Conservation (phyloP, 2,888 invertebrate genomes). For the Emmelina monodactyla region DNA sequence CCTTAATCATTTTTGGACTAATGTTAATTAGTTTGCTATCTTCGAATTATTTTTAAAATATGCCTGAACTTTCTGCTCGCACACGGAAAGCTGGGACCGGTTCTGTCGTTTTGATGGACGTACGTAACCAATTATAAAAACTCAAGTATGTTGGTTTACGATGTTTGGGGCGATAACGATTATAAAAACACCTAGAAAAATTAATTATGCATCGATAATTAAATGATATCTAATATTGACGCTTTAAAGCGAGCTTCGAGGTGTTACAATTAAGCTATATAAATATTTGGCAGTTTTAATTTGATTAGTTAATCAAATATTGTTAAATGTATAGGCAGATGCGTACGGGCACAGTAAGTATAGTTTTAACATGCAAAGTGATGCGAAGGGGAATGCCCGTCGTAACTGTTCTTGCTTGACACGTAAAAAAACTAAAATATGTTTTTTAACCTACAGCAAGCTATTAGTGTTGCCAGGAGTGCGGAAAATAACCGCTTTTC, state of each 20-base stretch:
- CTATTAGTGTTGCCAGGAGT: conserved; percentile 53
- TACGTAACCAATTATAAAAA: conserved; percentile 5
- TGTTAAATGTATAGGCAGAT: not conserved
- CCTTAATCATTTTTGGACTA: conserved; percentile 32
- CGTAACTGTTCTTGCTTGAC: conserved; percentile 24
- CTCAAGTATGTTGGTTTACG: conserved; percentile 3
- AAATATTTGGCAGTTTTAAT: conserved; percentile 16
- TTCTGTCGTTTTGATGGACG: conserved; percentile 2
- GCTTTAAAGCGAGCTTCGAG: conserved; percentile 6
- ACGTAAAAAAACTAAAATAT: conserved; percentile 24
- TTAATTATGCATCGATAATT: conserved; percentile 4
- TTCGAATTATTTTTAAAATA: not conserved
- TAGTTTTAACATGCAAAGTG: conserved; percentile 32
- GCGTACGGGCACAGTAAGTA: conserved; percentile 23
- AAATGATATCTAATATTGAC: not conserved
- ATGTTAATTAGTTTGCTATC: not conserved
- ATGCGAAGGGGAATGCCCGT: conserved; percentile 25
- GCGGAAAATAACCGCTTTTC: conserved; percentile 58
- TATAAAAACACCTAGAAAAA: conserved; percentile 1
- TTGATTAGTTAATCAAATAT: conserved; percentile 19
- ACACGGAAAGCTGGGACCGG: conserved; percentile 8
- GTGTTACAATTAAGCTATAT: not conserved
- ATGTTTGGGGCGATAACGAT: conserved; percentile 1
- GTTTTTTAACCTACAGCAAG: conserved; percentile 31
- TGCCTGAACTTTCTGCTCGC: not conserved